Base-by-base conservation (phyloP, 2,888 invertebrate genomes). In the Endomychus coccineus region DNA sequence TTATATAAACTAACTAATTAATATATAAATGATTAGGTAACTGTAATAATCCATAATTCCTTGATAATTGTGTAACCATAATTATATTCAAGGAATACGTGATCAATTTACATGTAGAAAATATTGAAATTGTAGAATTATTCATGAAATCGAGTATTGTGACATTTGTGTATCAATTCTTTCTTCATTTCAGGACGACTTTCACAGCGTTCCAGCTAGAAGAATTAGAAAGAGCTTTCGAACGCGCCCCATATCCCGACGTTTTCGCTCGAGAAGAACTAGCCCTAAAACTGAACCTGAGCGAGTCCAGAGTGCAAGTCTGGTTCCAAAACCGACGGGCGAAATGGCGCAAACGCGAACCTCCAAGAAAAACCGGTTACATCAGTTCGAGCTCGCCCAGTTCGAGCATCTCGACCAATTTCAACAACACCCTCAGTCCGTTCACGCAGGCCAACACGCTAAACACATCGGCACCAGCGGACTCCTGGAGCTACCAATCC, bases 201-300 rank as follows among this genome's bases (percentile, higher is more conserved):
- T 95, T 95, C 59, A 94, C 94, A 3, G 90, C 92, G 0, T 92
- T 88, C 59, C 95, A 95, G 62, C 69, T 95, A 43, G 92, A 94
- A 61, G 91, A 94, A 57, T 65, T 95, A 55, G 95, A 95, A 61
- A 72, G 90, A 27, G 94, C 94, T 0, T 95, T 95, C 59, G 91
- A 95, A 61, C 74, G 92, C 19, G 95, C 94, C 0, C 95, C 95
- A 0, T 95, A 95, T 59, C 95, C 95, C 0, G 95, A 95, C 63
- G 92, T 95, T 1, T 94, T 94, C 58, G 94, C 94, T 2, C 72
- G 95, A 39, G 94, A 95, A 63, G 94, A 94, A 61, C 69, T 95
- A 38, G 95, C 95, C 31, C 73, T 91, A 25, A 89, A 92, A 62
- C 73, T 95, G 35, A 86, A 84, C 55, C 74, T 95, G 14, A 90